Percentiles rank a stretch among this genome's conserved stretches.
Conservation (phyloP, 2,113 vertebrate genomes). For the Jacana jacana region DNA sequence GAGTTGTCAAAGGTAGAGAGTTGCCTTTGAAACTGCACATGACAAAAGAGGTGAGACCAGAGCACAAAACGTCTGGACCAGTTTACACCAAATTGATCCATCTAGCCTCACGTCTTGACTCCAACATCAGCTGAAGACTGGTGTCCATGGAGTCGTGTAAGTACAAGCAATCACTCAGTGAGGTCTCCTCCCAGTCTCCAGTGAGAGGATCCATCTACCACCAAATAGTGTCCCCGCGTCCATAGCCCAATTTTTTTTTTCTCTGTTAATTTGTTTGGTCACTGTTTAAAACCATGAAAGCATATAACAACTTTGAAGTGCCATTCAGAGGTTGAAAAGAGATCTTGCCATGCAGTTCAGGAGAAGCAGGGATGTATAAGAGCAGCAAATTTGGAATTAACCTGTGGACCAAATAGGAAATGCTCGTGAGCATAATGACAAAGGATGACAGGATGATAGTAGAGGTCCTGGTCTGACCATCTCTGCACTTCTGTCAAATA, state of each 20-base stretch:
- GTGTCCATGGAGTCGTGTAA: not conserved
- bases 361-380: not conserved
- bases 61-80: rapidly evolving
- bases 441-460: not conserved
- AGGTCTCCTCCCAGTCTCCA: not conserved
- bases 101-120: not conserved
- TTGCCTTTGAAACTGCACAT: not conserved
- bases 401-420: not conserved
- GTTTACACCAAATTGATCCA: not conserved
- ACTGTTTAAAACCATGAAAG: not conserved
- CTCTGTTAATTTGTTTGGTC: not conserved
- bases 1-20: not conserved
- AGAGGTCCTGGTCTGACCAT: not conserved
- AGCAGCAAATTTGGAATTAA: not conserved
- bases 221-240: not conserved
- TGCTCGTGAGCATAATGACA: rapidly evolving
- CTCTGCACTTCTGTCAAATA: not conserved
- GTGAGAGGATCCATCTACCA: not conserved
- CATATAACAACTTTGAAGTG: not conserved
- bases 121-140: not conserved
- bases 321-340: not conserved
- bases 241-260: not conserved
- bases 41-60: not conserved
- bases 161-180: not conserved
- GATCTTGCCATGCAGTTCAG: not conserved